A percentile compares a stretch with the other conserved stretches of the same genome.
Conservation (phyloP, 2,888 invertebrate species). For the Nowickia ferox region DNA sequence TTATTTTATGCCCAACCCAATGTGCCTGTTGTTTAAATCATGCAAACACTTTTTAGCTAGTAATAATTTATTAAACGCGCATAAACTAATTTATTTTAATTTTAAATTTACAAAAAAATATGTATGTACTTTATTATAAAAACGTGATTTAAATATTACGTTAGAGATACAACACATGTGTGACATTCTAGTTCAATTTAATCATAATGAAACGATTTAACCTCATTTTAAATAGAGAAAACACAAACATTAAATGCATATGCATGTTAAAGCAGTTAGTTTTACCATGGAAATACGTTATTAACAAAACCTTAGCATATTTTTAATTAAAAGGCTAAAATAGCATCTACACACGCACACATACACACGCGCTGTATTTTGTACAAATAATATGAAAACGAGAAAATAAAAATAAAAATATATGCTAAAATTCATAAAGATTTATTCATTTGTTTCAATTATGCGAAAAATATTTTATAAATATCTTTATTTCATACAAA, state of each 20-base stretch:
- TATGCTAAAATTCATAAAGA: background rate
- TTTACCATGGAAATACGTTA: constrained; percentile 6
- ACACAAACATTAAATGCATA: background rate
- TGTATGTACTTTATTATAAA: background rate
- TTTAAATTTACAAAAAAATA: constrained; percentile 39
- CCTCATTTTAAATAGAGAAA: constrained; percentile 52
- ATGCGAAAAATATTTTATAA: too few relatives aligned
- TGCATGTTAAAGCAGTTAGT: background rate
- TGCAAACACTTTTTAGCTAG: constrained; percentile 74
- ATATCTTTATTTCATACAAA: too few relatives aligned
- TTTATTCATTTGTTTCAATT: constrained; percentile 9
- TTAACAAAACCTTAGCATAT: background rate
- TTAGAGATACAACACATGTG: constrained; percentile 31
- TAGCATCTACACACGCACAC: background rate
- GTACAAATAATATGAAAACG: constrained; percentile 47
- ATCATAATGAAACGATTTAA: constrained; percentile 52
- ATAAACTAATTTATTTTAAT: constrained; percentile 61
- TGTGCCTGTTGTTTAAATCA: constrained; percentile 78
- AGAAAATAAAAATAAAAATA: constrained; percentile 6
- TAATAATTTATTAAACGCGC: constrained; percentile 79
- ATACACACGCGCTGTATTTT: background rate
- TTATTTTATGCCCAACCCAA: constrained; percentile 70
- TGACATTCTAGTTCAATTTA: constrained; percentile 68
- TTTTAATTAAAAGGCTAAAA: background rate
- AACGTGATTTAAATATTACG: constrained; percentile 48